A percentile compares a stretch with the other conserved stretches of the same genome.
Evolutionary conservation across 2,888 invertebrate genomes (phyloP).

Genomic region (Idaea straminata): DNA sequence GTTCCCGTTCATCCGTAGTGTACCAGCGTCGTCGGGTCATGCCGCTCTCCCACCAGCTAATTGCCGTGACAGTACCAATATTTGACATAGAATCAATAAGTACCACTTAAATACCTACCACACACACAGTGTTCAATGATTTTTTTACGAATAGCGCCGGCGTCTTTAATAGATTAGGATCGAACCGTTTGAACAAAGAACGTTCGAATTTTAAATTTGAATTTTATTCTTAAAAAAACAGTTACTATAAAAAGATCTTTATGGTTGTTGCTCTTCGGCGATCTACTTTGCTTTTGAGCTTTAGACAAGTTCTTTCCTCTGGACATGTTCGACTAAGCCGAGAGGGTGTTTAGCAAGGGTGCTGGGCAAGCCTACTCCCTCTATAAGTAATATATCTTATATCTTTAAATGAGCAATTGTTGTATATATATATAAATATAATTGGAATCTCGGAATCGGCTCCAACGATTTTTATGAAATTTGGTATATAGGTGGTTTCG

Average conservation of each 20-base stretch:
- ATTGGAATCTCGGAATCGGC: too few relatives aligned
- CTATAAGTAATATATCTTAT: too few relatives aligned
- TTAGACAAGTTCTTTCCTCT: too few relatives aligned
- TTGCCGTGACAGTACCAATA: constrained; percentile 65
- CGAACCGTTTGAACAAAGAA: background rate
- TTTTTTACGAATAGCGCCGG: constrained; percentile 31
- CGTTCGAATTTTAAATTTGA: background rate
- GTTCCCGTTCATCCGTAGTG: constrained; percentile 12
- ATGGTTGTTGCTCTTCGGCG: too few relatives aligned
- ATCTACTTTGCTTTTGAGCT: too few relatives aligned
- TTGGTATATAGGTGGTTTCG: too few relatives aligned
- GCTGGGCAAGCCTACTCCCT: too few relatives aligned
- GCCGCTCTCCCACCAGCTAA: constrained; percentile 42
- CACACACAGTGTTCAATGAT: constrained; percentile 47
- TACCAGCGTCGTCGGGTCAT: constrained; percentile 37
- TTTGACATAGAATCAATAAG: constrained; percentile 68
- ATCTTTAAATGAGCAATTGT: too few relatives aligned
- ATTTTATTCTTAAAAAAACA: background rate
- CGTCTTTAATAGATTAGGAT: constrained; percentile 10
- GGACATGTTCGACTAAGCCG: too few relatives aligned
- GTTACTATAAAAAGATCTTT: background rate
- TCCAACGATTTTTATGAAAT: too few relatives aligned
- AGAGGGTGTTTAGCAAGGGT: too few relatives aligned
- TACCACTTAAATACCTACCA: constrained; percentile 19
- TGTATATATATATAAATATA: too few relatives aligned